These are phyloP conservation scores for Sitta europaea DNA, from an alignment of 2,113 vertebrate species.

Conservation along the genomic window DNA sequence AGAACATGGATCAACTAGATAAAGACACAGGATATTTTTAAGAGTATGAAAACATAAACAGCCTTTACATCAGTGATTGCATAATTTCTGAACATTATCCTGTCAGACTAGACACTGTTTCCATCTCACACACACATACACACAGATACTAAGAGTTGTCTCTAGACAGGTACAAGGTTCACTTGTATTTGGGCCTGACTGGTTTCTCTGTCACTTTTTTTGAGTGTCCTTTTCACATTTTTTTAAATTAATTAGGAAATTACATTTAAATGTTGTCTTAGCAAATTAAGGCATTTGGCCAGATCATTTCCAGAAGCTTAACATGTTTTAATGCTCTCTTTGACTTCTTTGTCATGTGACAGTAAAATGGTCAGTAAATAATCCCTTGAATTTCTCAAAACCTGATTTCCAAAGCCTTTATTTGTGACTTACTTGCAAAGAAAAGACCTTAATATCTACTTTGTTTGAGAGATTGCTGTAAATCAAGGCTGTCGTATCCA, in stretches of 20 bases:
- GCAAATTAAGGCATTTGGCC: background rate
- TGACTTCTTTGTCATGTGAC: background rate
- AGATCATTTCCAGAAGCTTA: background rate
- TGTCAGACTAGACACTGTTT: background rate
- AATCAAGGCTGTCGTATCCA: background rate
- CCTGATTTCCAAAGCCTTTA: background rate
- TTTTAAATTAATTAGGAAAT: background rate
- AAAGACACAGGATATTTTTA: slow-evolving; percentile 11
- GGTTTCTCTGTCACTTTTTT: background rate
- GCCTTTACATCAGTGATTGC: background rate
- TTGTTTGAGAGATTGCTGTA: background rate
- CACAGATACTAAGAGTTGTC: background rate
- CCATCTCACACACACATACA: background rate
- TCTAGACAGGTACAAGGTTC: background rate
- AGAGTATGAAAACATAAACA: background rate
- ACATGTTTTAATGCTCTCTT: background rate
- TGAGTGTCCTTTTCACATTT: background rate
- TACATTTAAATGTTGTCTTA: background rate
- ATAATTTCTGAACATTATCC: background rate
- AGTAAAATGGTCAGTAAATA: background rate
- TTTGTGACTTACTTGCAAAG: background rate
- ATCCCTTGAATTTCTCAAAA: background rate
- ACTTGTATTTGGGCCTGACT: background rate
- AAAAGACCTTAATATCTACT: background rate
- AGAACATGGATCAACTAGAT: background rate